Percentiles rank a stretch among this genome's conserved stretches.
phyloP scores from a whole-genome alignment of 2,113 vertebrate species.

The Istiophorus platypterus region DNA sequence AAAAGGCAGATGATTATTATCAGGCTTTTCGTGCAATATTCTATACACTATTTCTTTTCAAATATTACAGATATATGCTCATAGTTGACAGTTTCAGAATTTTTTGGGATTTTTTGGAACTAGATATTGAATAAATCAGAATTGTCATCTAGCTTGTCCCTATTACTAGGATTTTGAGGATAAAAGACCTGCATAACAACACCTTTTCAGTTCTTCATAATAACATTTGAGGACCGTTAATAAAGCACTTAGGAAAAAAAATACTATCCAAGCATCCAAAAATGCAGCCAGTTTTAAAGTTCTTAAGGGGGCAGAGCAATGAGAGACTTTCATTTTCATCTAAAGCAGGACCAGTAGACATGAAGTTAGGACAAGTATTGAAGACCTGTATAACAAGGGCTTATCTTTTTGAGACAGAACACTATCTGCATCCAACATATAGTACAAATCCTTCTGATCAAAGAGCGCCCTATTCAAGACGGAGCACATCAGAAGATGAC shows the following conservation, averaged over 20 bases:
- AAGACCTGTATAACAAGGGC: background rate
- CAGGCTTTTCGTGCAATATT: too few relatives aligned
- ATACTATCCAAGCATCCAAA: background rate
- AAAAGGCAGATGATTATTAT: background rate
- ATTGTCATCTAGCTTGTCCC: background rate
- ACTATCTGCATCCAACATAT: background rate
- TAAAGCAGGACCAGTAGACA: background rate
- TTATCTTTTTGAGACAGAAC: background rate
- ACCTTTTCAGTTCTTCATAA: background rate
- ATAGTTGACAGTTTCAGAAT: background rate
- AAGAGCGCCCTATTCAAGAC: background rate
- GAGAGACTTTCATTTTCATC: slow-evolving; percentile 9
- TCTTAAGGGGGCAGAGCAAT: background rate
- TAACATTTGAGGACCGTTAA: background rate
- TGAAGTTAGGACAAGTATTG: too few relatives aligned
- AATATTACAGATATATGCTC: background rate
- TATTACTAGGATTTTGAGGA: background rate
- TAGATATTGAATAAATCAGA: background rate
- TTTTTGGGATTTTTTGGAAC: background rate
- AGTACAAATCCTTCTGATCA: background rate
- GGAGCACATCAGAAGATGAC: background rate
- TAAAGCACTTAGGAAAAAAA: background rate
- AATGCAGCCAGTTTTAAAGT: slow-evolving; percentile 9
- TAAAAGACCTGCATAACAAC: background rate
- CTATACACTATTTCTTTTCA: background rate